Evolutionary conservation across 2,888 invertebrate genomes (phyloP).

Genomic region (Tachystola acroxantha): DNA sequence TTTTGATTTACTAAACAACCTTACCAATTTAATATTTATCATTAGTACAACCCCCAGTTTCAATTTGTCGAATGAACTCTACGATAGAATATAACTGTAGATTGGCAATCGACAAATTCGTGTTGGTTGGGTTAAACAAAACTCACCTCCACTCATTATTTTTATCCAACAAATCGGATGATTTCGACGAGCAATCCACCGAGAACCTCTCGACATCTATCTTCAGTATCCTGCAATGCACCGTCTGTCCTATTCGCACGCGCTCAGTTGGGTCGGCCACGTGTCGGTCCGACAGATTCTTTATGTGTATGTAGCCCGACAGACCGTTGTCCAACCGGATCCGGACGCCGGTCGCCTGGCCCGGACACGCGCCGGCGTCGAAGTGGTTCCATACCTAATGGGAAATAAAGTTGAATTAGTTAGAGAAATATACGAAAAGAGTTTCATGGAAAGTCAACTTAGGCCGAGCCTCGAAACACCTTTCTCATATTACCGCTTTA

Average conservation of each 20-base stretch:
- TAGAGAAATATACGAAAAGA: too few relatives aligned
- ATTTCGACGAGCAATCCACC: conserved; percentile 95
- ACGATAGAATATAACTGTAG: too few relatives aligned
- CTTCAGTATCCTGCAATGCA: conserved; percentile 94
- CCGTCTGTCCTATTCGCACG: conserved; percentile 89
- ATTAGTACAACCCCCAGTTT: too few relatives aligned
- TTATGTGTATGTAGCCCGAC: conserved; percentile 95
- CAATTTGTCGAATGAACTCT: too few relatives aligned
- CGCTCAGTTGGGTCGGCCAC: conserved; percentile 96
- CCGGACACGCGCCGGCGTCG: conserved; percentile 96
- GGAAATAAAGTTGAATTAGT: neutral
- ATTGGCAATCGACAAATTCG: too few relatives aligned
- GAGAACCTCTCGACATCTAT: conserved; percentile 97
- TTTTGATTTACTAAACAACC: too few relatives aligned
- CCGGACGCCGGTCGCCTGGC: conserved; percentile 95
- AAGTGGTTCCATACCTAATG: conserved; percentile 96
- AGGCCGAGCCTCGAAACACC: too few relatives aligned
- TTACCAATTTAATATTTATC: too few relatives aligned
- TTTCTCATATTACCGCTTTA: too few relatives aligned
- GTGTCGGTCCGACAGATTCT: conserved; percentile 95
- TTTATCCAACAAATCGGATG: conserved; percentile 94
- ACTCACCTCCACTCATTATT: conserved; percentile 91
- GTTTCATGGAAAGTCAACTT: too few relatives aligned
- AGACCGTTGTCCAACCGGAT: conserved; percentile 94
- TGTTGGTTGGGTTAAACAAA: too few relatives aligned